These are phyloP conservation scores for Oceanodroma tethys DNA, from an alignment of 2,113 vertebrate genomes.

Conservation along the genomic window DNA sequence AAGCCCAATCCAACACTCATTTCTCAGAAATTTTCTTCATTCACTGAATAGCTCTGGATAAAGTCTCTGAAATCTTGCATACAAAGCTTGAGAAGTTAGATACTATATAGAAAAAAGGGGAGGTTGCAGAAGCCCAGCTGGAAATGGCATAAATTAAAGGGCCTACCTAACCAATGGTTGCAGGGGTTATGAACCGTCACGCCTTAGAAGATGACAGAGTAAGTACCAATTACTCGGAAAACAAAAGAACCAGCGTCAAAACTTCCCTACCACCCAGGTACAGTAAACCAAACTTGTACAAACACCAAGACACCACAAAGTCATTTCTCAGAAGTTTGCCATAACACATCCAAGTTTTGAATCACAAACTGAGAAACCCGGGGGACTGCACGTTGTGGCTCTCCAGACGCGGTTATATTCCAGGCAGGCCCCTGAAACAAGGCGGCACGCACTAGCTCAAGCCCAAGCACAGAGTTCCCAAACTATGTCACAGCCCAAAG, in stretches of 20 bases:
- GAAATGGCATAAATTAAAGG: not conserved
- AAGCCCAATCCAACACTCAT: not conserved
- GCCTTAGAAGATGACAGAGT: rapidly evolving
- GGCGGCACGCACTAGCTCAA: not conserved
- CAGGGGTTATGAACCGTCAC: not conserved
- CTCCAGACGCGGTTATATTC: rapidly evolving
- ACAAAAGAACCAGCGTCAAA: not conserved
- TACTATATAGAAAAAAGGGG: not conserved
- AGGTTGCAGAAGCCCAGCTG: not conserved
- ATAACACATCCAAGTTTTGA: not conserved
- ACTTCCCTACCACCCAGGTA: not conserved
- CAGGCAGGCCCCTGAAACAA: not conserved
- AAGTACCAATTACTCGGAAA: not conserved
- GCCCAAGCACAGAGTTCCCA: not conserved
- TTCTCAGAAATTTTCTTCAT: not conserved
- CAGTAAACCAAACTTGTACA: not conserved
- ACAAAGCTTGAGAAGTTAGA: not conserved
- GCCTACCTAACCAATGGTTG: not conserved
- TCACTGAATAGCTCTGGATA: not conserved
- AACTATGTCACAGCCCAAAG: rapidly evolving
- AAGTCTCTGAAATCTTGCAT: not conserved
- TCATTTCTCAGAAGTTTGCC: not conserved
- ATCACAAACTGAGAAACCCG: rapidly evolving
- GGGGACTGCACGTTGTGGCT: rapidly evolving
- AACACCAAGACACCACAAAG: not conserved